Base-by-base conservation (phyloP, 2,888 invertebrate species). In the Apodemia mormo region DNA sequence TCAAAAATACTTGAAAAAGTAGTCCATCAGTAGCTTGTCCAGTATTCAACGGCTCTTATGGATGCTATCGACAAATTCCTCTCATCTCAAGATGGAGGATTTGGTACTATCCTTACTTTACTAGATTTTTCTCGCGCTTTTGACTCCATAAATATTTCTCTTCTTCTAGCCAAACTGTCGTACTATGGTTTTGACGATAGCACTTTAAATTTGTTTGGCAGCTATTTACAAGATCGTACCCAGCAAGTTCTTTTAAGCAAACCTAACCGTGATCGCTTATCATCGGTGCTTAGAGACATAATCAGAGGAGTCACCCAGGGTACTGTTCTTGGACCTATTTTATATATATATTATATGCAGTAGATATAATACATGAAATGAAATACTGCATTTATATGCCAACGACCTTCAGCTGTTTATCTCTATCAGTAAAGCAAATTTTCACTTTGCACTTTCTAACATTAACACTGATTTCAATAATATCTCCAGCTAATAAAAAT, bases 51-150 rank as follows among this genome's bases (percentile, higher is more conserved):
- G 4, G 66, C 29, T 7, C 66, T 66, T 10, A 29, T 66, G 6
- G 43, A 43, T 49, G 66, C 49, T 8, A 29, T 66, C 0, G 66
- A 45, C 30, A 43, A 66, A 29, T 49, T 66, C 7, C 40, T 49
- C n/a, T 29, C n/a, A 43, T 43, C 43, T 10, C 66, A 66, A 29
- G 66, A 66, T 66, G 29, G 30, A 8, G 66, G 45, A 30, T 22
- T 29, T n/a, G 45, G 43, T 6, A 66, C 66, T 7, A 66, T 45
- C 14, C 7, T 66, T 8, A 43, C 49, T 30, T 22, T 66, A 14
- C 30, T 66, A 5, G 49, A 49, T 49, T 49, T 49, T 49, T 49
- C 49, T 14, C 49, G 49, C 49, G 49, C 14, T 14, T 49, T 49
- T 14, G 45, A 12, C 54, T 29, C 29, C 2, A 56, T 56, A 9